Percentiles rank a stretch among this genome's conserved stretches.
Conservation (phyloP, 2,113 vertebrate genomes). For the Caloenas nicobarica region DNA sequence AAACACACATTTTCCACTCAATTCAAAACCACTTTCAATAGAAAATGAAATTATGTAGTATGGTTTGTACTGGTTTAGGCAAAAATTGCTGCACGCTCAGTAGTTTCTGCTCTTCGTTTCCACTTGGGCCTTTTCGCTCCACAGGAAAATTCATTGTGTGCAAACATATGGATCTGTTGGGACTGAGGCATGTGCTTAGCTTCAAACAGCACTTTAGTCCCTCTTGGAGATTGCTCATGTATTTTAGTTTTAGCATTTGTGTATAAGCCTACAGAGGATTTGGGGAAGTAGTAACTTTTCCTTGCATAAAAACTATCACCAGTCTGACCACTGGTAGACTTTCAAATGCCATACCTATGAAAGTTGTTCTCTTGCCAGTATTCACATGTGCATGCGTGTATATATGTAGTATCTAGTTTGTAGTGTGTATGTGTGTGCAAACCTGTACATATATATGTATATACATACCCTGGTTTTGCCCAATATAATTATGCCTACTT, state of each 20-base stretch:
- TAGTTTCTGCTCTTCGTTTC: background rate
- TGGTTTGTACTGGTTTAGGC: background rate
- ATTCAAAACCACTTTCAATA: background rate
- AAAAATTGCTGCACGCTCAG: background rate
- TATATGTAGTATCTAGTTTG: background rate
- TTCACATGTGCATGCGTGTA: background rate
- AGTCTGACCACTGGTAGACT: background rate
- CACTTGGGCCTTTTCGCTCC: background rate
- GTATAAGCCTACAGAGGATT: background rate
- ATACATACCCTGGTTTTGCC: background rate
- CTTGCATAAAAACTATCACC: background rate
- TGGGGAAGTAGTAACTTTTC: background rate
- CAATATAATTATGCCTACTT: background rate
- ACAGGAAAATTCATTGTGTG: background rate
- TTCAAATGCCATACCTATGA: background rate
- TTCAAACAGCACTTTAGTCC: background rate
- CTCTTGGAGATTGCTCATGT: background rate
- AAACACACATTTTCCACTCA: background rate
- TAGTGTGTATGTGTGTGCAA: background rate
- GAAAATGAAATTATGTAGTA: background rate
- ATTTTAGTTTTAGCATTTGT: background rate
- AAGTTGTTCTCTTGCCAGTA: constrained; percentile 3
- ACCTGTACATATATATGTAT: constrained; percentile 26
- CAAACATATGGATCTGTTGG: background rate
- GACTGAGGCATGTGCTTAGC: background rate